Percentiles rank a stretch among this genome's conserved stretches.
Evolutionary conservation across 1,140 invertebrate species (phyloP).

Genomic region (Muscidifurax raptorellus): DNA sequence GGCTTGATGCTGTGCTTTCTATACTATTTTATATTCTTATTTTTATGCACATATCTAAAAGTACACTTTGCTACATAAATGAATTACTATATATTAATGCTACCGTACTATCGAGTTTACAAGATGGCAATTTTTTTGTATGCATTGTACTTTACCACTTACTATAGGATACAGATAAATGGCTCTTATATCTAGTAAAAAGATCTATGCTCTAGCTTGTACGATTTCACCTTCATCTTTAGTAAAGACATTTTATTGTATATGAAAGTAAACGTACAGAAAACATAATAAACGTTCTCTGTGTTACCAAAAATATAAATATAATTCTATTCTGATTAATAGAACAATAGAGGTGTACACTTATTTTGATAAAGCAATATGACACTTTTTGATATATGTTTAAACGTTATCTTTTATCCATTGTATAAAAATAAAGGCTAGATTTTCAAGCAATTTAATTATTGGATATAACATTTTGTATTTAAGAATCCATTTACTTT

Average conservation of each 20-base stretch:
- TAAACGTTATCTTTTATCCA: no score
- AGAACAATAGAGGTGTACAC: neutral
- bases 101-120: no score
- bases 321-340: neutral
- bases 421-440: neutral
- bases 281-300: neutral
- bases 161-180: neutral
- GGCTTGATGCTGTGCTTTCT: no score
- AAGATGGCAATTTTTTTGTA: no score
- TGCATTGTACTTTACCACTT: neutral
- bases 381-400: no score
- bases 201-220: neutral
- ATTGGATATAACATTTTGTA: no score
- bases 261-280: neutral
- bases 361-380: neutral
- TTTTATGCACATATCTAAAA: no score
- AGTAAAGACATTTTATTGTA: neutral
- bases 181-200: neutral
- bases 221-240: constrained; percentile 32
- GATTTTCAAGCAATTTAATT: neutral
- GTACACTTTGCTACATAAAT: neutral
- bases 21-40: no score
- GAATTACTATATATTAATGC: neutral
- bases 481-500: no score
- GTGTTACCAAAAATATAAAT: neutral